Percentiles rank a stretch among this genome's conserved stretches.
Evolutionary conservation across 2,113 vertebrate species (phyloP).

Genomic region (Anhinga anhinga): DNA sequence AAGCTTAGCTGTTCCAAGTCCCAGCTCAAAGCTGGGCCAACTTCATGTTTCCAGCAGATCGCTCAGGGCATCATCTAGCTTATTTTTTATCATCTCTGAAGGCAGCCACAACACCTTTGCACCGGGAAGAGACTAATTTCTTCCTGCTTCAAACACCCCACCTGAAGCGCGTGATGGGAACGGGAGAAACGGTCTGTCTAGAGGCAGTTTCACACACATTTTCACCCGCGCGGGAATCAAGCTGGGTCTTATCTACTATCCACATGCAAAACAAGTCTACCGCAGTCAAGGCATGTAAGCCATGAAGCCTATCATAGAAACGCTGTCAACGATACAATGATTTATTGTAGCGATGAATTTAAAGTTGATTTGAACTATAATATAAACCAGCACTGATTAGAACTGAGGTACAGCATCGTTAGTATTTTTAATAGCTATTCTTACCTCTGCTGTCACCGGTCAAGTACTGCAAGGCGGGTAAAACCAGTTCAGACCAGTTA

Average conservation of each 20-base stretch:
- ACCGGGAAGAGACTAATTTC: not conserved
- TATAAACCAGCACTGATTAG: not conserved
- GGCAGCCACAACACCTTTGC: not conserved
- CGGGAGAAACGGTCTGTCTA: not conserved
- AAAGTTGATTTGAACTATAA: not conserved
- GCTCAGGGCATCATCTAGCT: not conserved
- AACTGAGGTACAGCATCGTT: not conserved
- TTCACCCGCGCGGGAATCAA: not conserved
- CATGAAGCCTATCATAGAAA: not conserved
- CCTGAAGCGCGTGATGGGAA: not conserved
- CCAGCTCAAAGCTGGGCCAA: not conserved
- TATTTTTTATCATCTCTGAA: not conserved
- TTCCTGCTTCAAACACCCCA: not conserved
- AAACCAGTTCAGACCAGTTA: constrained; percentile 93
- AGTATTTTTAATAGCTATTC: not conserved
- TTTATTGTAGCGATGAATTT: not conserved
- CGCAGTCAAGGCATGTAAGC: not conserved
- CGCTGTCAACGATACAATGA: not conserved
- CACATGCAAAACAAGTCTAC: not conserved
- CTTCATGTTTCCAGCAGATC: not conserved
- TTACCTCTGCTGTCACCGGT: constrained; percentile 90
- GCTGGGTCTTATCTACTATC: not conserved
- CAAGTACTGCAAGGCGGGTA: constrained; percentile 91
- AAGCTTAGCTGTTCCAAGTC: not conserved
- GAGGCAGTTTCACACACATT: not conserved